Base-by-base conservation (phyloP, 2,888 invertebrate genomes). In the Clepsis dumicolana region DNA sequence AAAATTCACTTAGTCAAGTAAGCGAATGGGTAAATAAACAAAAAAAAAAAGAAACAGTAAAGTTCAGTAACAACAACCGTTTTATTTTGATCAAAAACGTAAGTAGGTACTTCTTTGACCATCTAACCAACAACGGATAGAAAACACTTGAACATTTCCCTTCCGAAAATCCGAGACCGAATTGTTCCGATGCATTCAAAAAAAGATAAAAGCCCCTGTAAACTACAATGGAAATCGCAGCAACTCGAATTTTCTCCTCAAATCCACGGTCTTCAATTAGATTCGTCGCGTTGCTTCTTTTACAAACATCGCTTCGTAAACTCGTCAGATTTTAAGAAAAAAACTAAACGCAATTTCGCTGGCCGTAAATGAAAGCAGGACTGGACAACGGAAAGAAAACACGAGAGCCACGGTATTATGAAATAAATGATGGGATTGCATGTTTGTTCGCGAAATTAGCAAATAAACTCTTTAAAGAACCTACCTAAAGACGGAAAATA, bases 201-300 rank as follows among this genome's bases (percentile, higher is more conserved):
- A 68, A 52, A 44, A 68, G 41, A 41, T 64, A 64, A 69, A 69
- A 69, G 63, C 57, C 50, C 35, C 50, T 25, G 68, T 64, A 64
- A 52, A 64, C 52, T 64, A 59, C 38, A 32, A 52, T 44, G 21
- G 29, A 52, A 59, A 64, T 69, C 59, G 27, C 68, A 57, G 18
- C 52, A 35, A 62, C 63, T 54, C 62, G 62, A 67, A 56, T 56
- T 62, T 41, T 21, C 41, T 64, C 60, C 29, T 54, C 38, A 64
- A 64, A 64, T 65, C 54, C 69, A 50, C 59, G 59, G 52, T 44
- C 59, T 69, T 69, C 64, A 69, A 69, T 69, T 69, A 64, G 53
- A 64, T 64, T 64, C 24, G 18, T n/a, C 32, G 44, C 53, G 27
- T 65, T 65, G 67, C 56, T 62, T 67, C 62, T 67, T 67, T 67